phyloP scores from a whole-genome alignment of 2,888 invertebrate species.

The Shargacucullia verbasci region DNA sequence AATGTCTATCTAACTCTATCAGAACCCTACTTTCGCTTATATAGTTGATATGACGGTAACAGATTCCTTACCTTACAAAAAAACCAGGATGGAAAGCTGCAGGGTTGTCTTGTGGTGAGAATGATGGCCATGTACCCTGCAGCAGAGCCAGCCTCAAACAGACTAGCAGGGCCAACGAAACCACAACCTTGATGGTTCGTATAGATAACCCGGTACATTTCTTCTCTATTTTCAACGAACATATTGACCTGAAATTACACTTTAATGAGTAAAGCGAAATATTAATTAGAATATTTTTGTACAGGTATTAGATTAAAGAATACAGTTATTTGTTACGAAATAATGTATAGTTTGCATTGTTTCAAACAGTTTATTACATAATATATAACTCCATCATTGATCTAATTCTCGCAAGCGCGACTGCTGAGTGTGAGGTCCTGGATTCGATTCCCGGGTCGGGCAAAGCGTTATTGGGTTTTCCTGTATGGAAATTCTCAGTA shows the following conservation, averaged over 20 bases:
- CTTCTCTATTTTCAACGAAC: slow-evolving; percentile 79
- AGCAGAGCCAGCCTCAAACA: slow-evolving; percentile 92
- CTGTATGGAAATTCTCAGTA: no score
- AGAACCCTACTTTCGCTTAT: no score
- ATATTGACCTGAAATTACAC: slow-evolving; percentile 72
- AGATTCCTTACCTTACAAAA: slow-evolving; percentile 90
- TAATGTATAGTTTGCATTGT: slow-evolving; percentile 7
- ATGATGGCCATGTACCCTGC: slow-evolving; percentile 94
- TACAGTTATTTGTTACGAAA: slow-evolving; percentile 19
- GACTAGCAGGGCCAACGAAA: slow-evolving; percentile 91
- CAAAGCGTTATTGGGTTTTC: no score
- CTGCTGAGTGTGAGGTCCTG: no score
- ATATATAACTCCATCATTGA: no score
- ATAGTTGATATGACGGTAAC: no score
- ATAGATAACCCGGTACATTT: slow-evolving; percentile 88
- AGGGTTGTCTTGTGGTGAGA: slow-evolving; percentile 96
- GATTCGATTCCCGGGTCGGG: no score
- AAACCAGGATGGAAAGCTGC: slow-evolving; percentile 94
- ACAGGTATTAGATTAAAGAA: slow-evolving; percentile 7
- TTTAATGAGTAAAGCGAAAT: slow-evolving; percentile 1
- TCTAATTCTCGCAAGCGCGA: no score
- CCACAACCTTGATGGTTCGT: slow-evolving; percentile 90
- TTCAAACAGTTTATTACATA: no score
- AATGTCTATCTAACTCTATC: no score
- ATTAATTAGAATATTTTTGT: not conserved